Evolutionary conservation across 2,888 invertebrate genomes (phyloP).

Genomic region (Hylaea fasciaria): DNA sequence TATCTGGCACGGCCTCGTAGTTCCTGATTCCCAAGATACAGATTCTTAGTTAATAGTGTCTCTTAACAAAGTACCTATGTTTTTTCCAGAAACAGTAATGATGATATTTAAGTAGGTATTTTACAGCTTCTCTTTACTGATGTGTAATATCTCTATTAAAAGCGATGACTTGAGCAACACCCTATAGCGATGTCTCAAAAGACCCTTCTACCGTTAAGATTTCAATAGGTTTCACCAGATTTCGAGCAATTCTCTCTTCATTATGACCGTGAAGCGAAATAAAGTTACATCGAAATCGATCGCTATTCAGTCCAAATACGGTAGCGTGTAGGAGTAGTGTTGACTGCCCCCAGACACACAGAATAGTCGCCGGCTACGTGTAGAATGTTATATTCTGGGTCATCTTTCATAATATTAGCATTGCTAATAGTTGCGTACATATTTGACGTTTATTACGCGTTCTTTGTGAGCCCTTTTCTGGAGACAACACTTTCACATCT

Average conservation of each 20-base stretch:
- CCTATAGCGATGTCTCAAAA: background rate
- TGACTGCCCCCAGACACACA: slow-evolving; percentile 23
- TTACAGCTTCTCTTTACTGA: slow-evolving; percentile 6
- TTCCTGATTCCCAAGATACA: no score
- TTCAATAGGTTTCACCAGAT: background rate
- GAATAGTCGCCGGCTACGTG: slow-evolving; percentile 19
- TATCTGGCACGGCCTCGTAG: no score
- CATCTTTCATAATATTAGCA: slow-evolving; percentile 43
- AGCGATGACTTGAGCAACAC: slow-evolving; percentile 11
- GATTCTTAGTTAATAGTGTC: no score
- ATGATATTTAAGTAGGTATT: background rate
- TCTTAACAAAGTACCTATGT: no score
- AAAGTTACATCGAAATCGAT: slow-evolving; percentile 15
- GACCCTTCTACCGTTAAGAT: slow-evolving; percentile 5
- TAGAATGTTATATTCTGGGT: slow-evolving; percentile 30
- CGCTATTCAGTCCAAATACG: slow-evolving; percentile 1
- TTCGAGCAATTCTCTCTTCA: background rate
- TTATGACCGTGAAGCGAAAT: slow-evolving; percentile 11
- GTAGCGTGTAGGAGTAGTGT: slow-evolving; percentile 19
- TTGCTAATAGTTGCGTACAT: slow-evolving; percentile 36
- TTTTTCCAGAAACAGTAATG: background rate
- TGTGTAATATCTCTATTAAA: slow-evolving; percentile 12
- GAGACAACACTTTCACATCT: slow-evolving; percentile 33
- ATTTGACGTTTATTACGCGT: slow-evolving; percentile 30
- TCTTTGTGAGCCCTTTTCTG: slow-evolving; percentile 34